Evolutionary conservation across 2,113 vertebrate genomes (phyloP), one percentile per base, ranked within the genome.

Genomic region (Zosterops borbonicus): DNA sequence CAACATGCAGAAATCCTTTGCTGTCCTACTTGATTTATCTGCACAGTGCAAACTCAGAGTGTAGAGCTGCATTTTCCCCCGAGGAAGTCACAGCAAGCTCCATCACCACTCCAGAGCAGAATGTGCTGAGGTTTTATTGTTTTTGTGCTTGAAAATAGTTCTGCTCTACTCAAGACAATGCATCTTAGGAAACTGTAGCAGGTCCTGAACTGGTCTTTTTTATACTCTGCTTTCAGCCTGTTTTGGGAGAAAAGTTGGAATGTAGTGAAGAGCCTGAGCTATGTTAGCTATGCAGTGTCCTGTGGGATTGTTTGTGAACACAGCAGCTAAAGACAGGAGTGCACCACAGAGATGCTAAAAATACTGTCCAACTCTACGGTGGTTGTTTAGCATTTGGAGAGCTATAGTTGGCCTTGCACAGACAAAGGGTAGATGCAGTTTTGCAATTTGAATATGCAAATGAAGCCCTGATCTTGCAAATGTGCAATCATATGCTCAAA

Each of bases 271-370:
- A 92, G 83, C 86, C 90, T 2, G 18, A 92, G 86, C 86, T 95
- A 89, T 94, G 94, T 81, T 41, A 96, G 94, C 88, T 97, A 90
- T 92, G 90, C 90, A 87, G 80, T 55, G 86, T 96, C 95, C 92
- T 95, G 83, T 89, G 92, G 92, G 95, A 96, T 93, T 95, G 93
- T 94, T 93, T 95, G 85, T 94, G 90, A 95, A 84, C 69, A 47
- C 86, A 90, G 89, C 86, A 87, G 88, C 94, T 96, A 96, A 97
- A 96, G 93, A 96, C 95, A 96, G 95, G 91, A 93, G 90, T 46
- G 73, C 80, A 94, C 83, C 93, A 93, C 7, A 92, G 94, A 96
- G 92, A 90, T 91, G 92, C 96, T 96, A 97, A 96, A 96, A 97
- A 96, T 97, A 97, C 77, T 90, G 92, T 73, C 95, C 94, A 94